Evolutionary conservation across 1,140 invertebrate genomes (phyloP).

Genomic region (Eriocheir sinensis): DNA sequence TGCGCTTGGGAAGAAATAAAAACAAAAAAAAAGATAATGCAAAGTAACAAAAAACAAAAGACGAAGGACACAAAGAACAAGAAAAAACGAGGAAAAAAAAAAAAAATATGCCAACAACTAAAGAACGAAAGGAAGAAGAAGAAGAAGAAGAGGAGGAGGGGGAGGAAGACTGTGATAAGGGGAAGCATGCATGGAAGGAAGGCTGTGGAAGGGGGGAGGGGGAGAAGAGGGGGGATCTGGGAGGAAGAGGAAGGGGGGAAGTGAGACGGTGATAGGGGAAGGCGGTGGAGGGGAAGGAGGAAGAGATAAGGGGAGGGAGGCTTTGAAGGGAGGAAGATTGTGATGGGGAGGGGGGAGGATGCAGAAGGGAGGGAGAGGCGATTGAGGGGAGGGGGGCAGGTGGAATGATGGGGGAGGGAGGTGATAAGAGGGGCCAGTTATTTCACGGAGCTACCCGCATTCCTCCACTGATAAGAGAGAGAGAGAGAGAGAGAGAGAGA

Average conservation of each 20-base stretch:
- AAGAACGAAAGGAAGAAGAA: too few species aligned
- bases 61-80: background rate
- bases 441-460: background rate
- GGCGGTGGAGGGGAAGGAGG: background rate
- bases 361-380: background rate
- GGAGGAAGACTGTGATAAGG: too few species aligned
- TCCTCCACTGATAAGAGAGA: background rate
- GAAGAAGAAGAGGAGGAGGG: too few species aligned
- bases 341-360: background rate
- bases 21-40: background rate
- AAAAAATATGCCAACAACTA: too few species aligned
- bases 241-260: too few species aligned
- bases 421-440: background rate
- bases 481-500: background rate
- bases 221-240: too few species aligned
- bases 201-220: background rate
- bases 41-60: background rate
- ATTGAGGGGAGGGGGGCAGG: background rate
- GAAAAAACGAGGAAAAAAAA: too few species aligned
- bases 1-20: background rate
- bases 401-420: background rate
- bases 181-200: background rate
- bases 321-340: background rate
- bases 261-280: background rate
- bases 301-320: background rate